phyloP scores from a whole-genome alignment of 2,113 vertebrate species.

The Callaeas wilsoni region DNA sequence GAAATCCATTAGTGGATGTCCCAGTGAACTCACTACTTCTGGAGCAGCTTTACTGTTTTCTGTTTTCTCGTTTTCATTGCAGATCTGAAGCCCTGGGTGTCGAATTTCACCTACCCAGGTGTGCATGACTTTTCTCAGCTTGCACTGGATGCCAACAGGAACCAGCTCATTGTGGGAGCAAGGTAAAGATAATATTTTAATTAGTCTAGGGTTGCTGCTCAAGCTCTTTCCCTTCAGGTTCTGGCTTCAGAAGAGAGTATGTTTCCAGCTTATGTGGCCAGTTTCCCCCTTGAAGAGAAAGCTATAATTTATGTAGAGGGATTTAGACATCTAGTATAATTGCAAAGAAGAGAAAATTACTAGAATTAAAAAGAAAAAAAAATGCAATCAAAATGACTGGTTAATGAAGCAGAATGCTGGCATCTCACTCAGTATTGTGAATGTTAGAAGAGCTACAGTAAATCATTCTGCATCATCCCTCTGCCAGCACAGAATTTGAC shows the following conservation, averaged over 20 bases:
- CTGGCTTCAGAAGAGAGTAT: neutral
- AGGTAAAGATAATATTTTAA: constrained; percentile 80
- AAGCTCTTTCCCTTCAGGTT: neutral
- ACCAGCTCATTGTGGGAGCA: constrained; percentile 97
- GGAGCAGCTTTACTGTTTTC: constrained; percentile 37
- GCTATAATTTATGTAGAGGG: constrained; percentile 9
- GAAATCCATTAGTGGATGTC: constrained; percentile 33
- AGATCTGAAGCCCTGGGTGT: constrained; percentile 93
- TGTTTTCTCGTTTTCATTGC: constrained; percentile 43
- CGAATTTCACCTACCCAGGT: constrained; percentile 85
- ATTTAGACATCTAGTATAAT: constrained; percentile 26
- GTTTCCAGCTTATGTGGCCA: neutral
- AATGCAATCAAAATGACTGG: constrained; percentile 1
- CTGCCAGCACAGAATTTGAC: neutral
- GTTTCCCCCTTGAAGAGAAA: neutral
- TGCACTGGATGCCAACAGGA: constrained; percentile 91
- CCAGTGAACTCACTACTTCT: neutral
- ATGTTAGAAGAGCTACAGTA: neutral
- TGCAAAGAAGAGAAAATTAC: constrained; percentile 50
- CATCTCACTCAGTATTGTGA: neutral
- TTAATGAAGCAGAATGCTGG: constrained; percentile 44
- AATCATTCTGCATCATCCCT: neutral
- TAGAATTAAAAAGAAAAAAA: neutral
- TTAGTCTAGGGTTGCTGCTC: neutral
- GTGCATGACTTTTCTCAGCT: constrained; percentile 94